Evolutionary conservation across 2,888 invertebrate genomes (phyloP).

Genomic region (Pelosia muscerda): DNA sequence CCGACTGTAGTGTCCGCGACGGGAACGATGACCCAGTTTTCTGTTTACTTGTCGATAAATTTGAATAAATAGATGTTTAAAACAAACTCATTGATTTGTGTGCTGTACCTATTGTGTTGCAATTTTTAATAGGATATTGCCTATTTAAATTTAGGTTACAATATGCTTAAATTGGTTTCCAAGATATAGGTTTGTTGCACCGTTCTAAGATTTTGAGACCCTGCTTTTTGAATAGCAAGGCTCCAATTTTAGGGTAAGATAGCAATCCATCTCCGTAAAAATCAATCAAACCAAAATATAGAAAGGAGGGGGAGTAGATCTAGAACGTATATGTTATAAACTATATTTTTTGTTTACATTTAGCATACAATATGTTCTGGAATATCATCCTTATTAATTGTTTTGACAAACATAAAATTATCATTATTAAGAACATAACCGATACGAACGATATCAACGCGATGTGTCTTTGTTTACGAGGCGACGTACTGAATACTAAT

Average conservation of each 20-base stretch:
- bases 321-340: not conserved
- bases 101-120: not conserved
- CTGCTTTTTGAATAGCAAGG: not conserved
- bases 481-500: not conserved
- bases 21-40: slow-evolving; percentile 40
- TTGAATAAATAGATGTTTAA: slow-evolving; percentile 29
- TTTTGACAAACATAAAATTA: not conserved
- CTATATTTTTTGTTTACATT: not conserved
- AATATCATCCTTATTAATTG: not conserved
- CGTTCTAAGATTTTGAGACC: not conserved
- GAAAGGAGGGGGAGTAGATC: no score
- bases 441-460: slow-evolving; percentile 15
- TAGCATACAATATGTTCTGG: not conserved
- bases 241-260: not conserved
- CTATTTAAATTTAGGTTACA: slow-evolving; percentile 5
- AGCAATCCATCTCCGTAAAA: not conserved
- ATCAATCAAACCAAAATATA: not conserved
- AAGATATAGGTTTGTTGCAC: not conserved
- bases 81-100: slow-evolving; percentile 17
- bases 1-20: slow-evolving; percentile 46
- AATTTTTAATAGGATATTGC: not conserved
- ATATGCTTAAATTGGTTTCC: not conserved
- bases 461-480: not conserved
- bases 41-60: slow-evolving; percentile 39
- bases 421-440: not conserved